Percentiles rank a stretch among this genome's conserved stretches.
phyloP scores from a whole-genome alignment of 2,113 vertebrate species.

The Pontoporia blainvillei region DNA sequence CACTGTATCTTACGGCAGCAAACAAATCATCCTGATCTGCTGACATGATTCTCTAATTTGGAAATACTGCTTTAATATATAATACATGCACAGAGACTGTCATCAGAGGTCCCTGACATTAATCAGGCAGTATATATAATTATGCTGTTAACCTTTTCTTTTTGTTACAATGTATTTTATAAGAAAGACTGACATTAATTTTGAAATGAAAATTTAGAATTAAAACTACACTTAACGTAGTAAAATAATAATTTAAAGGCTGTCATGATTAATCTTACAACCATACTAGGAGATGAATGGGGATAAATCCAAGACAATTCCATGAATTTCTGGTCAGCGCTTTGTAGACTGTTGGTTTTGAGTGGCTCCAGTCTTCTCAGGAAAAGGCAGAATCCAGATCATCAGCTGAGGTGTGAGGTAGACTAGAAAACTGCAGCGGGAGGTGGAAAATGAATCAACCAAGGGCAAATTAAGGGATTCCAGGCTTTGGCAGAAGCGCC shows the following conservation, averaged over 20 bases:
- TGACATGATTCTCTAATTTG: not conserved
- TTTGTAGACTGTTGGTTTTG: not conserved
- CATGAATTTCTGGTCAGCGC: not conserved
- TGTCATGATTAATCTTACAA: not conserved
- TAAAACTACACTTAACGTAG: not conserved
- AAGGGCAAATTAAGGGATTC: not conserved
- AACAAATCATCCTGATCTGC: not conserved
- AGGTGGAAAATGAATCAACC: not conserved
- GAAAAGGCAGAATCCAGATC: not conserved
- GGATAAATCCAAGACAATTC: not conserved
- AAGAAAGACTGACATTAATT: constrained; percentile 1
- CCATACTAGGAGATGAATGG: not conserved
- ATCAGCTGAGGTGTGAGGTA: not conserved
- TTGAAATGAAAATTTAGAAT: constrained; percentile 39
- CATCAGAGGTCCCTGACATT: not conserved
- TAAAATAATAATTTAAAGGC: not conserved
- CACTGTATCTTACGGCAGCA: not conserved
- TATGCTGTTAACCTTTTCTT: constrained; percentile 1
- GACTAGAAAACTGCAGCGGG: not conserved
- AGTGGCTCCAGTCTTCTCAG: not conserved
- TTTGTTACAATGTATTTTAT: not conserved
- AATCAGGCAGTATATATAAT: not conserved
- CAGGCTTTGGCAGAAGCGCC: not conserved
- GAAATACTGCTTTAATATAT: not conserved
- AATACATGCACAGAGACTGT: not conserved